Conservation (phyloP, 2,888 invertebrate genomes). For the Lordiphosa andalusiaca region DNA sequence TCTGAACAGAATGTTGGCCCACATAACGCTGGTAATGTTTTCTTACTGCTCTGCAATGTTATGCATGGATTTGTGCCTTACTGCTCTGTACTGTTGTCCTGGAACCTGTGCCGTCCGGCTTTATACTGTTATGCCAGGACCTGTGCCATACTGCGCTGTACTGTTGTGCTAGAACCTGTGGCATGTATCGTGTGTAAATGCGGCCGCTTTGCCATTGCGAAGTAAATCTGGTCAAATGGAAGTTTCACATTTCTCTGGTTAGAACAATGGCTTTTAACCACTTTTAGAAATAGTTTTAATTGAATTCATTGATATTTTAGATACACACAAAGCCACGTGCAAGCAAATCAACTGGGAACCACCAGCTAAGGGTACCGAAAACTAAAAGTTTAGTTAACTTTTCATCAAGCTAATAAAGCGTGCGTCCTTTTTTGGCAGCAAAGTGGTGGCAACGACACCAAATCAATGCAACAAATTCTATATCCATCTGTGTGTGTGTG, state of each 20-base stretch:
- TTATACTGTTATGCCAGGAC: too few species aligned
- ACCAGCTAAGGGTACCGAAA: constrained; percentile 15
- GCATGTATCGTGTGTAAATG: neutral
- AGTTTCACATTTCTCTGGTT: constrained; percentile 20
- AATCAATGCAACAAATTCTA: constrained; percentile 56
- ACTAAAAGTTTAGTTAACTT: constrained; percentile 59
- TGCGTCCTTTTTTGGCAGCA: constrained; percentile 47
- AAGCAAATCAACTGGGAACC: constrained; percentile 19
- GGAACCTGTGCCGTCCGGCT: too few species aligned
- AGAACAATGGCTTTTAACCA: constrained; percentile 32
- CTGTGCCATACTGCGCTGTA: too few species aligned
- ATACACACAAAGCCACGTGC: constrained; percentile 10
- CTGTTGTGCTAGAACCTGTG: too few species aligned
- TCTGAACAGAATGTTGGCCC: constrained; percentile 33
- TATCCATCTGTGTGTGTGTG: constrained; percentile 11
- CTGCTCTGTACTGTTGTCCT: too few species aligned
- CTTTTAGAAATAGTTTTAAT: constrained; percentile 49
- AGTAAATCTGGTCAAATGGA: constrained; percentile 26
- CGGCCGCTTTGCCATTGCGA: neutral
- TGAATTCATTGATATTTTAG: constrained; percentile 44
- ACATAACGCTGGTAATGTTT: neutral
- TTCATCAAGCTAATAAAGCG: constrained; percentile 64
- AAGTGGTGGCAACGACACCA: constrained; percentile 35
- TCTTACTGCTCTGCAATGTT: neutral
- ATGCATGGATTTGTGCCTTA: too few species aligned